Base-by-base conservation (phyloP, 1,140 invertebrate species). In the Heliothis virescens region DNA sequence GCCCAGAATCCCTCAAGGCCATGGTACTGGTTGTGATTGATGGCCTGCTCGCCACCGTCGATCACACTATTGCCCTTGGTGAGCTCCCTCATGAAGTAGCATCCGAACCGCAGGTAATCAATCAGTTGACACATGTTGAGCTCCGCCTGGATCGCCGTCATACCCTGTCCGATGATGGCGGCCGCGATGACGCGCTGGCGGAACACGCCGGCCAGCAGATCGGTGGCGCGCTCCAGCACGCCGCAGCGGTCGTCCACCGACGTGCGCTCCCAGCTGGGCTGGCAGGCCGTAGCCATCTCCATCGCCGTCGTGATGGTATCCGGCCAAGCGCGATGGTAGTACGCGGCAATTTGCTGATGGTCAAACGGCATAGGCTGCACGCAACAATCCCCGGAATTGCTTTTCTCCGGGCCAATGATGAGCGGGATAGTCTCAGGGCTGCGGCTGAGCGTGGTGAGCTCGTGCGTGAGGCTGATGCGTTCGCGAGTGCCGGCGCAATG, bases 111-210 rank as follows among this genome's bases (percentile, higher is more conserved):
- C 29, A 74, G 16, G 34, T 74, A 74, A 15, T 74, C 72, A 26
- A 74, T 21, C 12, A 74, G 34, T 26, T 74, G 72, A 48, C 72
- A 74, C 55, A 74, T 12, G 29, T 74, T 74, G 34, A 26, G 16
- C 47, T 74, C 72, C 1, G 72, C 72, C 11, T 74, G 72, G 72
- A 74, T 74, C 29, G 72, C 72, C n/a, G 72, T 74, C 72, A 74
- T 74, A 9, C 9, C 55, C 41, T 74, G 72, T 13, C 72, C 72
- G 29, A 74, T 41, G 29, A 74, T 74, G n/a, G 55, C 55, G 13
- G 55, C 53, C 15, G 72, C 72, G 53, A 74, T 60, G 16, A 74
- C 55, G 11, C 72, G 72, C 29, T 74, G 72, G 29, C 72, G 53
- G 21, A 29, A 74, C 15, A 15, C 72, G 1, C 55, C 72, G 29